Base-by-base conservation (phyloP, 2,797 vertebrate species). In the Anisognathus igniventris region DNA sequence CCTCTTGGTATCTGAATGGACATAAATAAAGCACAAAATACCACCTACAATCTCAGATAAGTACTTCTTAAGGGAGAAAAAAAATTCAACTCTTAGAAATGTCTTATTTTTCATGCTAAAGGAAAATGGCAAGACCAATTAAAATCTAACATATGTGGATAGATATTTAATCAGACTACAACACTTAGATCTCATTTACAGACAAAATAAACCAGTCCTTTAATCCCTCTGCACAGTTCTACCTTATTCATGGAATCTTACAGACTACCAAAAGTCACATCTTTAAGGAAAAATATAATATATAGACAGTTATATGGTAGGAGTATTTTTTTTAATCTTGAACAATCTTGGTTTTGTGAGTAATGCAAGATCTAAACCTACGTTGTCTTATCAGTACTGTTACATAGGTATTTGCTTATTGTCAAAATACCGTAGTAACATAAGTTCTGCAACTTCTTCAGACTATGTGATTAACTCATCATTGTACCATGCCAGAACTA, bases 251-350 rank as follows among this genome's bases (percentile, higher is more conserved):
- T 30, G 12, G 30, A 68, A 21, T 28, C 27, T 65, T 48, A 91
- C 8, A 15, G 1, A 72, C 12, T 67, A 58, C 3, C 12, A 12
- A 31, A 72, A 4, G 12, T 14, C 5, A 0, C 47, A 39, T 18
- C 47, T 73, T 56, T 9, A 72, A 45, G 39, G 27, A 53, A 47
- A 64, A 39, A 53, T 1, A 4, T 2, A n/a, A 40, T 9, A 64
- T 7, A 61, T 0, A 56, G 24, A 27, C 6, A 81, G 10, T 27
- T 44, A 71, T 0, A 72, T 1, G 4, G 17, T 4, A 82, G 14
- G 4, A 73, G 8, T 10, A 44, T 3, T 42, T 74, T 73, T 75
- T 18, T 33, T 13, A 19, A 70, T 37, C 47, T 61, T 61, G 76
- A 88, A 45, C 14, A 56, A 58, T 47, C 20, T 48, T 57, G 12